Base-by-base conservation (phyloP, 2,888 invertebrate genomes). In the Lepidochrysops patricia region DNA sequence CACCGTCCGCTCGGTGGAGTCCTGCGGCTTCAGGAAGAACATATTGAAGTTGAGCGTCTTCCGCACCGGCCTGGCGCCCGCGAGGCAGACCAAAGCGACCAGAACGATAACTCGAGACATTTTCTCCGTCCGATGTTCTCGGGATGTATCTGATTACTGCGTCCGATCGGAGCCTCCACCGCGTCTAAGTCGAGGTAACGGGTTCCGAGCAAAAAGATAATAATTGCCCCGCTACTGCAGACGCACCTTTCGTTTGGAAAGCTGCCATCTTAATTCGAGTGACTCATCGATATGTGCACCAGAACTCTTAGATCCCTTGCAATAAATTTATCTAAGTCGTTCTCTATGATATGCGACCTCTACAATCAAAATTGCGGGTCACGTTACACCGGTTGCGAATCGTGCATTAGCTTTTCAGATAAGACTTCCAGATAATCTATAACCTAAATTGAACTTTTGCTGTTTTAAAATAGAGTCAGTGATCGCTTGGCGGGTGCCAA, bases 191-290 rank as follows among this genome's bases (percentile, higher is more conserved):
- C 73, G 74, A 81, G 75, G 74, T 88, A 88, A 88, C 88, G 88
- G 88, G 81, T 75, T 82, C 77, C 74, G 72, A 69, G 87, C 85
- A 88, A 88, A 88, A 88, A 87, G 82, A 86, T 86, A 79, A 76
- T 84, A 84, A 86, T 84, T 84, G 81, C 84, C 78, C 74, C 76
- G 67, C 74, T 84, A 81, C 84, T 77, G 71, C 77, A 74, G 76
- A 76, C 79, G 82, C 82, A 86, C 87, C 87, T 88, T 88, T 88
- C 88, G 78, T 80, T 86, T 84, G 84, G 88, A 88, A 88, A 88
- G 88, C 79, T 80, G 72, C 76, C 68, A 76, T 79, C 80, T 84
- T 81, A 77, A 84, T 84, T 83, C 72, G 69, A 73, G 75, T 82
- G 84, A 84, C 74, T 80, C 80, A 79, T 79, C 75, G 73, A 68